phyloP scores from a whole-genome alignment of 2,797 vertebrate genomes.

The Pampus argenteus region DNA sequence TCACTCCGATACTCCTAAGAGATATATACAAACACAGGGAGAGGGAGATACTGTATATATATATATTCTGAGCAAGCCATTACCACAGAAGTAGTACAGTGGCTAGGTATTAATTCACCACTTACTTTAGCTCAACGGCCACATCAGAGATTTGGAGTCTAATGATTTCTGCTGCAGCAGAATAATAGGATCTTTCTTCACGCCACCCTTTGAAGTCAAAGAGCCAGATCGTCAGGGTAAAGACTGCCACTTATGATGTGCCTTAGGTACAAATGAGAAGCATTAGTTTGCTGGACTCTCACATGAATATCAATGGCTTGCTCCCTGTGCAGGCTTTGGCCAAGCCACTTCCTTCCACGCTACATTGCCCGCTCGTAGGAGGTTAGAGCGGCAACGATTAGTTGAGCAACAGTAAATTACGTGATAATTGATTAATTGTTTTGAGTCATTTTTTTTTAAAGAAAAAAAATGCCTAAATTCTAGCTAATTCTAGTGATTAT shows the following conservation, averaged over 20 bases:
- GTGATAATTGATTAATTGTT: too few relatives aligned
- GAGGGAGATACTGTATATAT: conserved; percentile 11
- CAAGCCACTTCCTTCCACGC: conserved; percentile 8
- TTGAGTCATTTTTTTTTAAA: too few relatives aligned
- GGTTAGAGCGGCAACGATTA: neutral
- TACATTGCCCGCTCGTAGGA: neutral
- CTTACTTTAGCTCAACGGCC: conserved; percentile 54
- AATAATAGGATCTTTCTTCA: conserved; percentile 80
- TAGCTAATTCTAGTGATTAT: too few relatives aligned
- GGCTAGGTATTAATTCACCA: conserved; percentile 58
- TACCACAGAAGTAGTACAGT: conserved; percentile 34
- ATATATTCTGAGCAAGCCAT: conserved; percentile 16
- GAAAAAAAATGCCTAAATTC: too few relatives aligned
- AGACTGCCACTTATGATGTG: conserved; percentile 78
- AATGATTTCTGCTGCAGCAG: conserved; percentile 70
- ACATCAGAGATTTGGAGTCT: conserved; percentile 65
- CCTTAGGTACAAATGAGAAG: conserved; percentile 78
- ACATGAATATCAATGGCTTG: conserved; percentile 72
- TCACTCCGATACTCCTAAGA: neutral
- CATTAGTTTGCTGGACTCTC: conserved; percentile 70
- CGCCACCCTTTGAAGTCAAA: conserved; percentile 78
- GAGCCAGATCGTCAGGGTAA: conserved; percentile 72
- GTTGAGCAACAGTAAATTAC: too few relatives aligned
- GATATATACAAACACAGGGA: neutral
- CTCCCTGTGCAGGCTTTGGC: conserved; percentile 35